phyloP scores from a whole-genome alignment of 1,140 invertebrate species.

The Atta cephalotes region DNA sequence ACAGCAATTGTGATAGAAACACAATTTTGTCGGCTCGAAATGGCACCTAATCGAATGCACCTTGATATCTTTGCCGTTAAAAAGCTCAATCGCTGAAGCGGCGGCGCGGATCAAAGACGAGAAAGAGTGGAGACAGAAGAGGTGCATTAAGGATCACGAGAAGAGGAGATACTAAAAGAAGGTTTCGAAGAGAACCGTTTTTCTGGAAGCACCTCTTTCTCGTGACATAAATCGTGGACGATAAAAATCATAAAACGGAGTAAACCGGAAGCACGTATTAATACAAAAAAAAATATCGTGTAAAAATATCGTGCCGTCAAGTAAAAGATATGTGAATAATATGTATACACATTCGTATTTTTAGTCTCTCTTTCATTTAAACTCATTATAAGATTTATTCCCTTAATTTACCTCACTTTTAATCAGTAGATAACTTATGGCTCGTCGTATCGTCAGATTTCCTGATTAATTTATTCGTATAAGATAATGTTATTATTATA shows the following conservation, averaged over 20 bases:
- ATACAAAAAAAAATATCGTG: neutral
- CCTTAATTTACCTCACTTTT: too few species aligned
- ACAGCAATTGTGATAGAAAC: slow-evolving; percentile 43
- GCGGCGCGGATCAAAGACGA: slow-evolving; percentile 62
- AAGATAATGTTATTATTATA: neutral
- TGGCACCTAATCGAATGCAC: slow-evolving; percentile 59
- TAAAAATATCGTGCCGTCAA: too few species aligned
- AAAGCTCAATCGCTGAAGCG: slow-evolving; percentile 42
- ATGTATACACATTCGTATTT: too few species aligned
- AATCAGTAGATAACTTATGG: too few species aligned
- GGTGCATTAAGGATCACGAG: slow-evolving; percentile 26
- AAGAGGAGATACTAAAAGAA: neutral
- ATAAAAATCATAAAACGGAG: slow-evolving; percentile 73
- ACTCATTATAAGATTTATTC: too few species aligned
- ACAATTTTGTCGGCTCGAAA: slow-evolving; percentile 23
- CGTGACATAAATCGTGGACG: slow-evolving; percentile 70
- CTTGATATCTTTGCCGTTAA: slow-evolving; percentile 22
- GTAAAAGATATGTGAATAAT: too few species aligned
- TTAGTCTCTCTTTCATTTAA: too few species aligned
- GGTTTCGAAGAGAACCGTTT: slow-evolving; percentile 27
- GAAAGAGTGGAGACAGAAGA: neutral
- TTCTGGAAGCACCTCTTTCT: slow-evolving; percentile 59
- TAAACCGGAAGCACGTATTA: slow-evolving; percentile 75
- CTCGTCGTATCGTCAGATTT: neutral
- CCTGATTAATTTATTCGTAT: neutral